phyloP scores from a whole-genome alignment of 2,797 vertebrate species.

The Etheostoma nigrum region DNA sequence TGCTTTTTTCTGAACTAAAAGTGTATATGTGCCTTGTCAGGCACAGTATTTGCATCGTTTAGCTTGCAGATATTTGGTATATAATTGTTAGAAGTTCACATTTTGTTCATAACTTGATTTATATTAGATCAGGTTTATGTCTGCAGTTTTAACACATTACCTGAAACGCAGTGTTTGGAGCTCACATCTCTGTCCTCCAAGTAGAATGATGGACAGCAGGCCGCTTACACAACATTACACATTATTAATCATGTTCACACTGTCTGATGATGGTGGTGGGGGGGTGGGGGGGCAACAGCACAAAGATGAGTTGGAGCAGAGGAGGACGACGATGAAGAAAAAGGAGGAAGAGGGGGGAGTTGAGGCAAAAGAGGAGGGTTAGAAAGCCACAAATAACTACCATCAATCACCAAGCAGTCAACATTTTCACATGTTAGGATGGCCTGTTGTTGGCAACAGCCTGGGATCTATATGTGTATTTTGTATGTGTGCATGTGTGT shows the following conservation, averaged over 20 bases:
- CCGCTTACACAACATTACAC: slow-evolving; percentile 78
- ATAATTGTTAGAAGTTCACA: neutral
- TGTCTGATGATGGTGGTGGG: slow-evolving; percentile 25
- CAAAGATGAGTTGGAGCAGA: slow-evolving; percentile 51
- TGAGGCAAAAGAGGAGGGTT: slow-evolving; percentile 78
- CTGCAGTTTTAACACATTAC: neutral
- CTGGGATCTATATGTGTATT: slow-evolving; percentile 79
- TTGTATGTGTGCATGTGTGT: slow-evolving; percentile 33
- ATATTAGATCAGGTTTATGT: slow-evolving; percentile 9
- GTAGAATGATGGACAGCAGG: slow-evolving; percentile 71
- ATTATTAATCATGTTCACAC: slow-evolving; percentile 85
- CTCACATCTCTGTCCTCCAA: slow-evolving; percentile 1
- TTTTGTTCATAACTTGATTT: slow-evolving; percentile 1
- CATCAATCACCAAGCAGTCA: slow-evolving; percentile 91
- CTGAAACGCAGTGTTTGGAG: neutral
- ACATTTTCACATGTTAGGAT: slow-evolving; percentile 89
- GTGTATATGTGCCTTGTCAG: neutral
- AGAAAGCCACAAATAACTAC: slow-evolving; percentile 89
- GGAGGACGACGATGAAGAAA: slow-evolving; percentile 59
- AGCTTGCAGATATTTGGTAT: neutral
- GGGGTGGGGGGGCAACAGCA: slow-evolving; percentile 38
- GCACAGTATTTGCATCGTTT: neutral
- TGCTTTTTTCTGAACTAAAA: neutral
- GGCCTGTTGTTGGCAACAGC: slow-evolving; percentile 90
- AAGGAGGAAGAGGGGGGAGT: slow-evolving; percentile 36